phyloP scores from a whole-genome alignment of 2,113 vertebrate species.

The Oryzias celebensis region DNA sequence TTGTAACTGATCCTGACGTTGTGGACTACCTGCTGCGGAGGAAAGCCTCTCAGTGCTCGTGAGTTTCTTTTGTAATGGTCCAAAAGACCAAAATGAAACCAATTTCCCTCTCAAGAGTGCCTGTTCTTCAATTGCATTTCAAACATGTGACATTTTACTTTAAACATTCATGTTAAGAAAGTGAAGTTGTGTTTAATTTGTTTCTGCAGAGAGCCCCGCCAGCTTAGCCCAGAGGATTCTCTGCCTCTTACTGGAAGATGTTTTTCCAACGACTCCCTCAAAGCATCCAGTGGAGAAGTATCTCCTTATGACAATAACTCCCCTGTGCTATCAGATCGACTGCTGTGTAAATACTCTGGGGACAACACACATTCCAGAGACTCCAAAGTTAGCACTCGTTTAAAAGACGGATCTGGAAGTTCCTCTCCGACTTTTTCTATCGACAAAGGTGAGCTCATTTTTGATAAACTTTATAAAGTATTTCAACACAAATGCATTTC shows the following conservation, averaged over 20 bases:
- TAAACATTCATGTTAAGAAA: not conserved
- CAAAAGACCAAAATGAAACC: not conserved
- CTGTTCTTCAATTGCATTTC: not conserved
- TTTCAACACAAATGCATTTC: too few species aligned
- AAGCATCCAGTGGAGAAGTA: constrained; percentile 91
- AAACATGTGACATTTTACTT: not conserved
- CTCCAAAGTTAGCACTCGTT: constrained; percentile 64
- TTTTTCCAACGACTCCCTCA: constrained; percentile 89
- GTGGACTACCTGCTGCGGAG: constrained; percentile 94
- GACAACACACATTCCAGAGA: constrained; percentile 73
- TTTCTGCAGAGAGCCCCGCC: constrained; percentile 79
- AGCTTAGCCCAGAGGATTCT: constrained; percentile 74
- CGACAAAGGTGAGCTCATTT: constrained; percentile 78
- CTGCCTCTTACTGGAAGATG: constrained; percentile 82
- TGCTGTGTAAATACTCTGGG: constrained; percentile 74
- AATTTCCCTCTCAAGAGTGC: too few species aligned
- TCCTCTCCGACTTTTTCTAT: constrained; percentile 73
- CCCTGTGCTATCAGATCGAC: constrained; percentile 85
- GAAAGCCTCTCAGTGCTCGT: constrained; percentile 89
- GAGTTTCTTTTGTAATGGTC: constrained; percentile 68
- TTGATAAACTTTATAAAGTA: not conserved
- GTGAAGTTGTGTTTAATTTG: not conserved
- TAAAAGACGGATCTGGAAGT: constrained; percentile 79
- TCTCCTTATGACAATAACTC: constrained; percentile 99
- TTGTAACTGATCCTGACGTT: constrained; percentile 93